Base-by-base conservation (phyloP, 2,113 vertebrate genomes). In the Zeus faber region DNA sequence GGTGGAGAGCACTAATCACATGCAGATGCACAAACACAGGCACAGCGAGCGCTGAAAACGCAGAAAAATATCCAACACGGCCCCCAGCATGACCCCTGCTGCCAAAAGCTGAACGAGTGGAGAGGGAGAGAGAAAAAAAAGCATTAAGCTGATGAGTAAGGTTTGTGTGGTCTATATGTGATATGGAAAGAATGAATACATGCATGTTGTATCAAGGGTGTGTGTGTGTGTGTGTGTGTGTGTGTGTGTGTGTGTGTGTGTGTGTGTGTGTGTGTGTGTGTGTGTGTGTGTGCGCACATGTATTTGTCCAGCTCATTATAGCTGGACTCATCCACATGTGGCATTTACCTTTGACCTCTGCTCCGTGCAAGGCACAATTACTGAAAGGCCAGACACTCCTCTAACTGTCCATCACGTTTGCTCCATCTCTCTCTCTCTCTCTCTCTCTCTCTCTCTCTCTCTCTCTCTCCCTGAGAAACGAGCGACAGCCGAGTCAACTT, bases 341-440 rank as follows among this genome's bases (percentile, higher is more conserved):
- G 76, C 77, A 85, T 87, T 87, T 87, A 84, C 81, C 81, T 84
- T 54, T 84, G 77, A 79, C 77, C 78, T 86, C 77, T 85, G 80
- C 77, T 79, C 80, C 23, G 8, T 59, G 1, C 61, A 67, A 58
- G 59, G 65, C 60, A 70, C 83, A 82, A 87, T 87, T 84, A 87
- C 70, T 66, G 70, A 87, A 85, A 85, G 85, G 81, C 76, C 83
- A 84, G 60, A 49, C 68, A 76, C 74, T 56, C 75, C 54, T 65
- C 73, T 14, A 33, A 57, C 59, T 74, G 75, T 83, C 82, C 79
- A 79, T 85, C 80, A 79, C 50, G 21, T 67, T 51, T 26, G 21
- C 33, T 50, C 24, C 20, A 29, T 48, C 54, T 17, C 56, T 48
- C 18, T 16, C 11, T 13, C 18, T 18, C 33, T 62, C 47, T 60